Evolutionary conservation across 2,113 vertebrate species (phyloP), one percentile per base, ranked within the genome.

Genomic region (Archilochus colubris): DNA sequence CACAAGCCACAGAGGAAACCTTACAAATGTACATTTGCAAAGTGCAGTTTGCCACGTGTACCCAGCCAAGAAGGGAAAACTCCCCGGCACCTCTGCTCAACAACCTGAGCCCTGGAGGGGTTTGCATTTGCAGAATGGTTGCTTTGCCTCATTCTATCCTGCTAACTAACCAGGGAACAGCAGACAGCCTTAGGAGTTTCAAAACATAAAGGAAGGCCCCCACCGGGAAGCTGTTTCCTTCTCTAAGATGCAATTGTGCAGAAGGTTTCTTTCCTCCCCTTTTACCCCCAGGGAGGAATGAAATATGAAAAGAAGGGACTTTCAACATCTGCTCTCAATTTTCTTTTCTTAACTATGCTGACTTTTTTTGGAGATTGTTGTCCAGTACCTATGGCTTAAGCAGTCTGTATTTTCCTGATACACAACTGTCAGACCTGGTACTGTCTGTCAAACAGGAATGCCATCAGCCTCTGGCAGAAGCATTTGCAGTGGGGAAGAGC

Each of bases 171-270:
- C 22, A 50, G 66, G 91, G 19, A 84, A 85, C 19, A n/a, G 70
- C 80, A 64, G 50, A 91, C 76, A 87, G 64, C 38, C 30, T 61
- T 46, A 53, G 82, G 82, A 85, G 12, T 69, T 91, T 40, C 72
- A 54, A 64, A 83, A 95, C 38, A 40, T 69, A 93, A 94, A 86
- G 91, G 76, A 95, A 94, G 64, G 46, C 23, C 40, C 88, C 91
- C 15, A 4, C 50, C 72, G 72, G 81, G 81, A 88, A 95, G 73
- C 82, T 80, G 86, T 97, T 97, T 97, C 95, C 94, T 94, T 91
- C 91, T 95, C 92, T 77, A 96, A 97, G 83, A n/a, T 96, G 93
- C 68, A 91, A 96, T 96, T 88, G 68, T 67, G 57, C 74, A 73
- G 51, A 89, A 72, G 54, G 2, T 5, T 59, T 94, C 88, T 82